Conservation (phyloP, 2,797 vertebrate species). For the Bucorvus abyssinicus region DNA sequence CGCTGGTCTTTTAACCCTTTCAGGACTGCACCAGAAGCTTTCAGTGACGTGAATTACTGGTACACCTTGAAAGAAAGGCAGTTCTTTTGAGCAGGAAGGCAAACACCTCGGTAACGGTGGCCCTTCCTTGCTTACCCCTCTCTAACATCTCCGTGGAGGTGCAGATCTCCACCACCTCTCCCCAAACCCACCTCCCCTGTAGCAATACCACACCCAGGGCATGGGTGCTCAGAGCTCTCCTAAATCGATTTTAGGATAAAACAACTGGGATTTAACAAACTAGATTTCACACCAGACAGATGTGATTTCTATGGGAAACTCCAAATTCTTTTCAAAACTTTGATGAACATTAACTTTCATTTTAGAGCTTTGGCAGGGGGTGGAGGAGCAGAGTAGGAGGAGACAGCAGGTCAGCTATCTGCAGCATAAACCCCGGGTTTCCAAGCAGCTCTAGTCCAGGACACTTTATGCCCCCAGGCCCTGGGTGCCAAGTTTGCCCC, state of each 20-base stretch:
- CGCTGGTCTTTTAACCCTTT: not conserved
- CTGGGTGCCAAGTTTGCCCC: not conserved
- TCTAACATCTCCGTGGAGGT: not conserved
- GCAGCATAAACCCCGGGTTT: not conserved
- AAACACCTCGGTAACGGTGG: rapidly evolving
- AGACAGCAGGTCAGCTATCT: not conserved
- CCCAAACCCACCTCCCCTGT: not conserved
- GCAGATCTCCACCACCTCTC: not conserved
- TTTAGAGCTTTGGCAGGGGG: not conserved
- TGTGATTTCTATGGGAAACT: not conserved
- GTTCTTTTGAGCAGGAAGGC: not conserved
- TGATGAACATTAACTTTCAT: not conserved
- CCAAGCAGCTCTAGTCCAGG: not conserved
- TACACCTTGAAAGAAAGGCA: not conserved
- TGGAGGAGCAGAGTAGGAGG: not conserved
- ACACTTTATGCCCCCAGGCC: not conserved
- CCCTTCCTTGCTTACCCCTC: not conserved
- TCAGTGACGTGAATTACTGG: rapidly evolving
- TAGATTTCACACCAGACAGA: not conserved
- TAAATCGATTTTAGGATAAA: not conserved
- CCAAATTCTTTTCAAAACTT: not conserved
- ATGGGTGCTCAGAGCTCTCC: not conserved
- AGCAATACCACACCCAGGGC: not conserved
- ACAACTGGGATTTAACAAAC: not conserved
- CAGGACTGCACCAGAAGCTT: not conserved